Base-by-base conservation (phyloP, 2,888 invertebrate genomes). In the Melikaiella ostensackeni region DNA sequence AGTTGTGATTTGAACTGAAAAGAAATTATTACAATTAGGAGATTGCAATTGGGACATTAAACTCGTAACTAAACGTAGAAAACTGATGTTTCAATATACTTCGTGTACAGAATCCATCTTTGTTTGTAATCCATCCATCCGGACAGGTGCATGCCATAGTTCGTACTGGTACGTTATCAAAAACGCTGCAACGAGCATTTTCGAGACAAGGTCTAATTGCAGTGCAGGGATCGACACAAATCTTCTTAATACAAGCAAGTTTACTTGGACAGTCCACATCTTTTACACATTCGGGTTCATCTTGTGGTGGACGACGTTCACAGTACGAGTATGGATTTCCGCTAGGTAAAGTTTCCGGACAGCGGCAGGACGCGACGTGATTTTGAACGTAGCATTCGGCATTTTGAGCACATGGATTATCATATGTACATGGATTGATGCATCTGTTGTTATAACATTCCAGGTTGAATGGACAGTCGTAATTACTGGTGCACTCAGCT, bases 71-170 rank as follows among this genome's bases (percentile, higher is more conserved):
- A 38, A 27, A 16, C n/a, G 19, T 6, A 2, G 7, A 74, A 74
- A 50, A 30, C 8, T 19, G 19, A n/a, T 62, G 21, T 63, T 74
- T 5, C 27, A 78, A 85, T 89, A 84, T 85, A 92, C 92, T 94
- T 77, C 95, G 94, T 87, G 94, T 95, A 88, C 97, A 97, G 88
- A 95, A 94, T 78, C 97, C 97, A 84, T 94, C 94, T 83, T 95
- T 93, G 87, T 97, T 95, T 0, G 97, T 96, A 80, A 97, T 95
- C 93, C 95, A 97, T 66, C 97, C 96, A 85, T 96, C 96, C 0
- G 97, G 96, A 87, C 97, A 97, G 77, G 96, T 96, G 89, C 97
- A 98, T 66, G 96, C 95, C 94, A 98, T 95, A 5, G 97, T 97
- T 83, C 97, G 93, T 75, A 97, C 96, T 30, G 97, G 97, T 59